phyloP scores from a whole-genome alignment of 2,113 vertebrate species.

The Steatornis caripensis region DNA sequence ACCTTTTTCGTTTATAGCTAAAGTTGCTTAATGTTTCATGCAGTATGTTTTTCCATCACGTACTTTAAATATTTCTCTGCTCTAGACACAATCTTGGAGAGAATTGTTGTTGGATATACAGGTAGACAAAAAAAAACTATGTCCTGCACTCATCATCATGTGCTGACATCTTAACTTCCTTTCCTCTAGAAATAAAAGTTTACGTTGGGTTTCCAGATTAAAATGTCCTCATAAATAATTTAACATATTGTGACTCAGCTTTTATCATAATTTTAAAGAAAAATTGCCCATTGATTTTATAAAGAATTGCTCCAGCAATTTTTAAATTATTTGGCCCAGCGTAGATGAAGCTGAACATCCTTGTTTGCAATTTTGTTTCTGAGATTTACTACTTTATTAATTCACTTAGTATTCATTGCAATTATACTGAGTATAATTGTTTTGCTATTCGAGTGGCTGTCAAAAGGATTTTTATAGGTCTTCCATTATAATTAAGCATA shows the following conservation, averaged over 20 bases:
- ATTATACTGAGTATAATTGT: constrained; percentile 59
- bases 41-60: neutral
- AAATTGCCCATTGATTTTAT: neutral
- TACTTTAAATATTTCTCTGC: neutral
- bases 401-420: constrained; percentile 36
- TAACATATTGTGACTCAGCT: neutral
- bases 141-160: neutral
- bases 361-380: constrained; percentile 37
- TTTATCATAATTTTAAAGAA: neutral
- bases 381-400: constrained; percentile 38
- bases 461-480: constrained; percentile 59
- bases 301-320: neutral
- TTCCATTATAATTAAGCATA: constrained; percentile 68
- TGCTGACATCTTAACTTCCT: neutral
- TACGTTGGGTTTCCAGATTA: neutral
- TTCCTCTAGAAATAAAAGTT: neutral
- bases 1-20: neutral
- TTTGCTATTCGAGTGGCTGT: constrained; percentile 65
- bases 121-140: neutral
- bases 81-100: neutral
- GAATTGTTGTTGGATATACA: neutral
- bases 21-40: neutral
- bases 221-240: neutral
- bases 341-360: neutral
- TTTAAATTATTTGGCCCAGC: neutral